Evolutionary conservation across 2,113 vertebrate genomes (phyloP), one percentile per base, ranked within the genome.

Genomic region (Pyxicephalus adspersus): DNA sequence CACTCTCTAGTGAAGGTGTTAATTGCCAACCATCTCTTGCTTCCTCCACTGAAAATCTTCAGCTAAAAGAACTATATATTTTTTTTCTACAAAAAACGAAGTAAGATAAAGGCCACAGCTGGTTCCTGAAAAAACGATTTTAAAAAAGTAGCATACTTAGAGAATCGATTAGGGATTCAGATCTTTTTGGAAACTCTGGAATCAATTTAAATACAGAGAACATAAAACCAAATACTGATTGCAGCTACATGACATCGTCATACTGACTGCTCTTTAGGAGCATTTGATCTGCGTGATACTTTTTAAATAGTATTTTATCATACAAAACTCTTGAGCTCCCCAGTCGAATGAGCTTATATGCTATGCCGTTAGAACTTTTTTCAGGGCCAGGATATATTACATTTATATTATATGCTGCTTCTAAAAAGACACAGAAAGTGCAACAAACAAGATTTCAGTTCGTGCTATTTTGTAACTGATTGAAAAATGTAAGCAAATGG

Each of bases 1-100:
- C 19, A 17, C 26, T 66, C 18, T 58, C 50, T 45, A 34, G 58
- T 61, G 38, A 70, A 52, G 68, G 79, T 66, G 79, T 74, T 74
- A 81, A 74, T 73, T 73, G 79, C 16, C 26, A 20, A 25, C 70
- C 26, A 50, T 61, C 66, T 63, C 34, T 65, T 80, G 64, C 64
- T 68, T 60, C 23, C 23, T 70, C 50, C 28, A 17, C 77, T n/a
- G 25, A 22, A 45, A 57, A 28, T 22, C 17, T 4, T 16, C 38
- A 54, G 25, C 23, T 71, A 25, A 26, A 16, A 55, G 52, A 15
- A 11, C 17, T 72, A 17, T 72, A 29, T 51, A 25, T 23, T 45
- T 13, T 45, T 50, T 70, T 52, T 25, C 13, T 52, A 45, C 51
- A 22, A 52, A 55, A 55, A 55, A 23, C 22, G 20, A 51, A 18